These are phyloP conservation scores for Gallinago stenura DNA, from an alignment of 2,797 vertebrate genomes.

Conservation along the genomic window DNA sequence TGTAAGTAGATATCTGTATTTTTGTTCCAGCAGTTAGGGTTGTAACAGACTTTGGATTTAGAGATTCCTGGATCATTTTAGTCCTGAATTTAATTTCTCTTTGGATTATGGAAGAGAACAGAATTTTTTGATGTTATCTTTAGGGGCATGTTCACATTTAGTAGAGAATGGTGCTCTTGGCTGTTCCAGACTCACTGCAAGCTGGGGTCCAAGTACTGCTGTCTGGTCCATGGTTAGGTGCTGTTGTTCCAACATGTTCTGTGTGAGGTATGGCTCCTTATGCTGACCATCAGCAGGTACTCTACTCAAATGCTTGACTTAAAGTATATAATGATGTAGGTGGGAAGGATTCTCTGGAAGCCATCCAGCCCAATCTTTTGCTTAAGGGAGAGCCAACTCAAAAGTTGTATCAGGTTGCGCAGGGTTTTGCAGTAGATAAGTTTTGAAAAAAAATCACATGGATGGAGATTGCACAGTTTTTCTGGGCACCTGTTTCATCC, in stretches of 20 bases:
- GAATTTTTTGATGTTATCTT: background rate
- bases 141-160: background rate
- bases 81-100: background rate
- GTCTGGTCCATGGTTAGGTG: background rate
- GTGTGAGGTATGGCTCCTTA: background rate
- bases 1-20: background rate
- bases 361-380: background rate
- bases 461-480: background rate
- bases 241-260: background rate
- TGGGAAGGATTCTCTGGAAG: background rate
- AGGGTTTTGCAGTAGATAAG: fast-evolving
- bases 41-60: background rate
- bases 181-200: background rate
- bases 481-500: background rate
- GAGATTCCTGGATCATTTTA: background rate
- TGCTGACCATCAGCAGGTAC: background rate
- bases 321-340: background rate
- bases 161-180: background rate
- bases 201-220: background rate
- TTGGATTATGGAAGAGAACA: background rate
- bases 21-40: background rate
- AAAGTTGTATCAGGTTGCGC: background rate
- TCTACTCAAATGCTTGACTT: background rate
- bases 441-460: background rate
- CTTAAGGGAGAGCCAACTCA: background rate